Evolutionary conservation across 2,113 vertebrate genomes (phyloP), one percentile per base, ranked within the genome.

Genomic region (Solea senegalensis): DNA sequence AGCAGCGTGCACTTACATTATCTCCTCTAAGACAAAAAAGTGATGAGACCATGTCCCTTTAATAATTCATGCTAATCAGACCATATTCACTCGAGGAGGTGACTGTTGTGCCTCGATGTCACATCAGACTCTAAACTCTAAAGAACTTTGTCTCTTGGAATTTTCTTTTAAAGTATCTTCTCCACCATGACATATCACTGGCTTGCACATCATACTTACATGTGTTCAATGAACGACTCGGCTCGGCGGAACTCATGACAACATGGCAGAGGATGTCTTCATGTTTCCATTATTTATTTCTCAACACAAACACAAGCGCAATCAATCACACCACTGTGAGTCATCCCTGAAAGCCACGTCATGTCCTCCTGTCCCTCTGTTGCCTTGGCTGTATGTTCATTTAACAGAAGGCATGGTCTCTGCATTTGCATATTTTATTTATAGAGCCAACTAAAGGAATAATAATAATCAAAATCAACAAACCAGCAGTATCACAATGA

Each of bases 191-290:
- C 59, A 44, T 27, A 14, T 45, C 44, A 14, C 16, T 73, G 12
- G 63, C 76, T 76, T 64, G 73, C 65, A 45, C n/a, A 74, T 74
- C 45, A 39, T 46, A 41, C 48, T 48, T 62, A 72, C 74, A 79
- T 57, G 62, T 73, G 68, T 74, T 67, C 9, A 51, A 69, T 58
- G 39, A 76, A 83, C 65, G 51, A 74, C 70, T 34, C 26, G 14
- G 45, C 55, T 26, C 14, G 26, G 8, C 53, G 15, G 21, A 21
- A 56, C 52, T 34, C 54, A 46, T 65, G 45, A 54, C 8, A 56
- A 50, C 41, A 49, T 41, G 40, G 41, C 14, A 15, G 61, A 56
- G 57, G 39, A 66, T 63, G 51, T n/a, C 58, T 16, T 46, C 28
- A 43, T 13, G 9, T 49, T 55, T 7, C 16, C 48, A 43, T 52